Conservation (phyloP, 2,113 vertebrate genomes). For the Dicaeum eximium region DNA sequence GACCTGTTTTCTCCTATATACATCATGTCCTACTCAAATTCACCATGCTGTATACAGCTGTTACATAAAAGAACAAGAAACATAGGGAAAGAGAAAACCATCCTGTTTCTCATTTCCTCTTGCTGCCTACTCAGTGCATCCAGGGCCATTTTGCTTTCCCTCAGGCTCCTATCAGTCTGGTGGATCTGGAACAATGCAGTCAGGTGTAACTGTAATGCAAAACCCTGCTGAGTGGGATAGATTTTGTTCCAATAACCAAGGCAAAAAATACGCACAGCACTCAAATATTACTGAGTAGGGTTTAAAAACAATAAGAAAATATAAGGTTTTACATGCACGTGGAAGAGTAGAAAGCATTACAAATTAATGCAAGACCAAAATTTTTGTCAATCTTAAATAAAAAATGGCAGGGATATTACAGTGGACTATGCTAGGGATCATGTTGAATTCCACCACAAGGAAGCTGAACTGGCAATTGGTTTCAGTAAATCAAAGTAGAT, state of each 20-base stretch:
- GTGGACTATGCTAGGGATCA: neutral
- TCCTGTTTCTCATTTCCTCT: neutral
- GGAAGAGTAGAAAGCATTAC: neutral
- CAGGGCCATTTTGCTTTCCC: constrained; percentile 24
- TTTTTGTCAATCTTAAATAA: neutral
- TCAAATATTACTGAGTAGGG: neutral
- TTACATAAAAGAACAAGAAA: constrained; percentile 6
- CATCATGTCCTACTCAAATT: constrained; percentile 34
- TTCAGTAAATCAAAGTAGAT: neutral
- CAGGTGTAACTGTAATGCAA: constrained; percentile 33
- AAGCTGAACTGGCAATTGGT: neutral
- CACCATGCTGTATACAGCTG: constrained; percentile 45
- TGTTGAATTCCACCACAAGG: neutral
- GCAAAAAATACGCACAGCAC: neutral
- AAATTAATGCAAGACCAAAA: neutral
- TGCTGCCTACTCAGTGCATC: constrained; percentile 1
- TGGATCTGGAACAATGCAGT: neutral
- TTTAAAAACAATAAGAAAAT: neutral
- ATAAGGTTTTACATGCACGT: neutral
- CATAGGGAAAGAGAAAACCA: neutral
- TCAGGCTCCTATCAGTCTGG: neutral
- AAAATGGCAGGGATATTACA: neutral
- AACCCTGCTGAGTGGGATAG: neutral
- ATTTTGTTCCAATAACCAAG: neutral
- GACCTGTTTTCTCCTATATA: constrained; percentile 18